Evolutionary conservation across 2,797 vertebrate genomes (phyloP).

Genomic region (Myripristis murdjan): DNA sequence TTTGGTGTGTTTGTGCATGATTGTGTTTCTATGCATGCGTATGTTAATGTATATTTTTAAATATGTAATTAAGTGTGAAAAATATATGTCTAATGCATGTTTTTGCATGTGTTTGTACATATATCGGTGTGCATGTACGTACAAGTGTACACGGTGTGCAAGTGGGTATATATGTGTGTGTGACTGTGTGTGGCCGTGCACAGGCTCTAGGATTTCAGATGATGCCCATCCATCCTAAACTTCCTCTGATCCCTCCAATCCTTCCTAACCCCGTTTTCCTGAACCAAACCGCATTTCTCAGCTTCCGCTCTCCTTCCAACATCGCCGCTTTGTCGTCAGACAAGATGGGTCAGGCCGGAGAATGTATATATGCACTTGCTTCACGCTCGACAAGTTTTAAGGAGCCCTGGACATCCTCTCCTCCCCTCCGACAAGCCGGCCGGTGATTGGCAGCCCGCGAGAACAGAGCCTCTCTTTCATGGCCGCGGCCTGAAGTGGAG

Average conservation of each 20-base stretch:
- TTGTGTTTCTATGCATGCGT: not conserved
- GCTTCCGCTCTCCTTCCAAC: not conserved
- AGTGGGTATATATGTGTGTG: not conserved
- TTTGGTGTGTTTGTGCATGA: not conserved
- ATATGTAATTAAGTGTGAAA: too few species aligned
- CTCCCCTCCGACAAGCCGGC: constrained; percentile 40
- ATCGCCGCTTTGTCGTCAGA: constrained; percentile 38
- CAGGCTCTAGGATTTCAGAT: too few species aligned
- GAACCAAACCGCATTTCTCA: constrained; percentile 8
- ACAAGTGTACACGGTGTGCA: not conserved
- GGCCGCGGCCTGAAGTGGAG: constrained; percentile 38
- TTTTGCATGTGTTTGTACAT: not conserved
- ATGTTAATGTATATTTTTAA: too few species aligned
- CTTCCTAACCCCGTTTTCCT: not conserved
- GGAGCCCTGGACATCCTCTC: constrained; percentile 55
- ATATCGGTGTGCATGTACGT: not conserved
- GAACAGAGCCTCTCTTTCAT: constrained; percentile 75
- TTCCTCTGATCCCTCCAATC: constrained; percentile 22
- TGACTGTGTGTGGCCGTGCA: not conserved
- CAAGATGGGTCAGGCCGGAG: constrained; percentile 17
- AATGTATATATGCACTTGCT: constrained; percentile 54
- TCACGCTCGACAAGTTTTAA: constrained; percentile 43
- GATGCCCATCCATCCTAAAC: not conserved
- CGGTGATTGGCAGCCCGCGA: constrained; percentile 59
- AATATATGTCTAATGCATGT: not conserved